Conservation (phyloP, 2,888 invertebrate genomes). For the Drosophila pseudotalamancana region DNA sequence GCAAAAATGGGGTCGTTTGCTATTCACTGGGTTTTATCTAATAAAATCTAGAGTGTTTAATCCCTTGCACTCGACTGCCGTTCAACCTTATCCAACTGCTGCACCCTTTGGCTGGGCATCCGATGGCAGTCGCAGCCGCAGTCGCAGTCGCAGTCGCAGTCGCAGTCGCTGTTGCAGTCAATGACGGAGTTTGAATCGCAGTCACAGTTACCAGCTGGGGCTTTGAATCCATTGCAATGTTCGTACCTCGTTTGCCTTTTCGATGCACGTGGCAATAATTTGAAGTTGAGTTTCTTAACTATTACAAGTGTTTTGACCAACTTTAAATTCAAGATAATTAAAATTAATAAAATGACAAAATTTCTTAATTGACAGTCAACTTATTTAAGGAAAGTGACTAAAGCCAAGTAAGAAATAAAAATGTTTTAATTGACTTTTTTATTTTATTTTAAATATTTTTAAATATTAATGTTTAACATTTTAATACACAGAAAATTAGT, state of each 20-base stretch:
- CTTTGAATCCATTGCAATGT: conserved; percentile 40
- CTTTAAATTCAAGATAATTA: too few species aligned
- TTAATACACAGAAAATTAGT: too few species aligned
- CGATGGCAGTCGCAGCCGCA: conserved; percentile 11
- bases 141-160: background rate
- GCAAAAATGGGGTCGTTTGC: conserved; percentile 46
- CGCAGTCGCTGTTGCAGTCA: background rate
- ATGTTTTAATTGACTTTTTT: too few species aligned
- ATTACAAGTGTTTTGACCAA: background rate
- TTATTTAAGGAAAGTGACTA: too few species aligned
- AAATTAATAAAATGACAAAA: too few species aligned
- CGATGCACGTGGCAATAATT: background rate
- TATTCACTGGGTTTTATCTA: conserved; percentile 75
- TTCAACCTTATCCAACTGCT: conserved; percentile 37
- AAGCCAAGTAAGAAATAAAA: too few species aligned
- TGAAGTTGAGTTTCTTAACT: background rate
- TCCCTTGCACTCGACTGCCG: conserved; percentile 70
- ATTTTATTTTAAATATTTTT: too few species aligned
- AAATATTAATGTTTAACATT: too few species aligned
- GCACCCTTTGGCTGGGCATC: conserved; percentile 17
- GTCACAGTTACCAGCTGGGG: conserved; percentile 37
- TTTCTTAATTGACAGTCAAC: too few species aligned
- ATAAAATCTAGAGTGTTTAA: conserved; percentile 79
- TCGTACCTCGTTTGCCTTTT: conserved; percentile 24
- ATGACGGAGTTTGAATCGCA: conserved; percentile 10